These are phyloP conservation scores for Synanthedon andrenaeformis DNA, from an alignment of 2,888 invertebrate species.

Conservation along the genomic window DNA sequence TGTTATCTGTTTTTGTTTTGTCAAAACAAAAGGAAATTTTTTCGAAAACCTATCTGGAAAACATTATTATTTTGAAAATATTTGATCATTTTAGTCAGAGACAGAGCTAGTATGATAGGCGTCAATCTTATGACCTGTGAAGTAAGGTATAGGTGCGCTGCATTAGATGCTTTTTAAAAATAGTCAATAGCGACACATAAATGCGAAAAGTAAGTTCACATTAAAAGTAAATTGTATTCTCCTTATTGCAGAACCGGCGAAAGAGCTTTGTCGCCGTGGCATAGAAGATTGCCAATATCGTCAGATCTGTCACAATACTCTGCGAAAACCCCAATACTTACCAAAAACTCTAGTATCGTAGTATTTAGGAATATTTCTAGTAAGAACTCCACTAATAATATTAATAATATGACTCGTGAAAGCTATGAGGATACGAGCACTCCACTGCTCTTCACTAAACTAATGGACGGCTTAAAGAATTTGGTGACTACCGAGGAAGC, in stretches of 20 bases:
- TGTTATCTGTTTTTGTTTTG: too few species aligned
- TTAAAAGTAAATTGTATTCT: too few species aligned
- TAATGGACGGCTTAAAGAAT: conserved; percentile 38
- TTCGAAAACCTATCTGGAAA: too few species aligned
- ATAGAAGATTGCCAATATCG: conserved; percentile 25
- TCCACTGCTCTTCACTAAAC: conserved; percentile 32
- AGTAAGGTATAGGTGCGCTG: too few species aligned
- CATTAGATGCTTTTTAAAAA: too few species aligned
- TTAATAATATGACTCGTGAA: conserved; percentile 15
- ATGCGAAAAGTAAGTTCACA: too few species aligned
- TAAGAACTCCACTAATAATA: conserved; percentile 8
- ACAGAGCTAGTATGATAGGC: too few species aligned
- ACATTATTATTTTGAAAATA: background rate
- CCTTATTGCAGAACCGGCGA: conserved; percentile 33
- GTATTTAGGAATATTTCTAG: conserved; percentile 6
- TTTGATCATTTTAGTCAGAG: background rate
- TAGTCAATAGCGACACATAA: too few species aligned
- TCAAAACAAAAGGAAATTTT: too few species aligned
- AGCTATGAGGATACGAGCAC: conserved; percentile 23
- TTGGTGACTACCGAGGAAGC: conserved; percentile 33
- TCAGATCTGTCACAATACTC: conserved; percentile 18
- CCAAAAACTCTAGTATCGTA: conserved; percentile 2
- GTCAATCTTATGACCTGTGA: too few species aligned
- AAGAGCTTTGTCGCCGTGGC: conserved; percentile 24
- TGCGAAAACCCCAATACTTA: conserved; percentile 13